These are phyloP conservation scores for Polyergus mexicanus DNA, from an alignment of 1,140 invertebrate species.

Conservation along the genomic window DNA sequence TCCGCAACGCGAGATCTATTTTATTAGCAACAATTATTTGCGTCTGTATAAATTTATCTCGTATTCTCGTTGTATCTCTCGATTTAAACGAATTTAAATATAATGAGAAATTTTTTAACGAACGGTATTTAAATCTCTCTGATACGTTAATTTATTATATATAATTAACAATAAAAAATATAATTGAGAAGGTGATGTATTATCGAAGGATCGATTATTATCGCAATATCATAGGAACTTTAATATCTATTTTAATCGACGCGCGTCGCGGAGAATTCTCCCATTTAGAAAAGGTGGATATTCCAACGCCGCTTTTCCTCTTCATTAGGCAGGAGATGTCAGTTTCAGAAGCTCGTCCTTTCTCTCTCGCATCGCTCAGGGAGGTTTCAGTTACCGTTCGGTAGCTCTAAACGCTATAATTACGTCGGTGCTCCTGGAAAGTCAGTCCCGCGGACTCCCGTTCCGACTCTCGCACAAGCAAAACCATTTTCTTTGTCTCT, in stretches of 20 bases:
- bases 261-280: background rate
- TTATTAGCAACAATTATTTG: slow-evolving; percentile 3
- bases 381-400: slow-evolving; percentile 73
- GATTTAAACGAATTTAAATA: background rate
- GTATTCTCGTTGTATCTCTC: background rate
- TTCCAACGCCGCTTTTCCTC: slow-evolving; percentile 35
- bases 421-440: slow-evolving; percentile 64
- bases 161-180: background rate
- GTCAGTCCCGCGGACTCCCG: slow-evolving; percentile 49
- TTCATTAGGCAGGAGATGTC: slow-evolving; percentile 47
- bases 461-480: slow-evolving; percentile 43
- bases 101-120: background rate
- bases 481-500: background rate
- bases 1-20: background rate
- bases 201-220: background rate
- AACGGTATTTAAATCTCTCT: background rate
- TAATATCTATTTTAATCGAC: background rate
- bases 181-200: background rate
- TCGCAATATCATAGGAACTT: background rate
- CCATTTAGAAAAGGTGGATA: background rate
- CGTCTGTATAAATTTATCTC: background rate
- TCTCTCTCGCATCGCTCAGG: slow-evolving; percentile 24
- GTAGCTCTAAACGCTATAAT: slow-evolving; percentile 76
- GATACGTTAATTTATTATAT: background rate
- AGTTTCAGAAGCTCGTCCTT: slow-evolving; percentile 47